A percentile compares a stretch with the other conserved stretches of the same genome.
Evolutionary conservation across 2,113 vertebrate species (phyloP).

Genomic region (Theristicus caerulescens): DNA sequence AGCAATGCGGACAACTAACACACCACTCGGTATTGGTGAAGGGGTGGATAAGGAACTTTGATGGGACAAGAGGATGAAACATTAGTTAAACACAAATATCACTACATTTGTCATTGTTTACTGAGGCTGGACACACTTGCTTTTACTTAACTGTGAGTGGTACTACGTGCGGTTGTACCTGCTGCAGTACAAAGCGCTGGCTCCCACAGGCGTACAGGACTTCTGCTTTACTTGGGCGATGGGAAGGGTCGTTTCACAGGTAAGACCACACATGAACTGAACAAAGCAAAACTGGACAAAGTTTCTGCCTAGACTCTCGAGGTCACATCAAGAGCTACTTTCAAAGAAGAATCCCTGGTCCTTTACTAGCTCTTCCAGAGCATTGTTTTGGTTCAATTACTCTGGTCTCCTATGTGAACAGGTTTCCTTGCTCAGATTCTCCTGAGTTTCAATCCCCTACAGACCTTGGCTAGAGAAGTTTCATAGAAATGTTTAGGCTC

Average conservation of each 20-base stretch:
- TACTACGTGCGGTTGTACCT: background rate
- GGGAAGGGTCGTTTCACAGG: background rate
- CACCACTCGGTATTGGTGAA: background rate
- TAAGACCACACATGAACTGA: background rate
- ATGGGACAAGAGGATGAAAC: background rate
- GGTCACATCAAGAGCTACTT: background rate
- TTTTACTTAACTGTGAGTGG: background rate
- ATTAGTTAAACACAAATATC: background rate
- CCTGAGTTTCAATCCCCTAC: background rate
- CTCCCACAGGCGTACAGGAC: background rate
- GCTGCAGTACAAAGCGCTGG: background rate
- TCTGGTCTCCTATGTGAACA: background rate
- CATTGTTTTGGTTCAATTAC: background rate
- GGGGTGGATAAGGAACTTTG: background rate
- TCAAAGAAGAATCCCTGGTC: background rate
- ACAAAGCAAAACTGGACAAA: background rate
- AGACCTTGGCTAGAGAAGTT: background rate
- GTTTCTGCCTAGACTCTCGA: background rate
- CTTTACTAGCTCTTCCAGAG: background rate
- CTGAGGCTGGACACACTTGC: background rate
- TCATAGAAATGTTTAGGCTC: background rate
- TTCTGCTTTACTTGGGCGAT: background rate
- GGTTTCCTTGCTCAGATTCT: background rate
- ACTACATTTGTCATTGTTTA: background rate
- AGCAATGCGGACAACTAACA: background rate